phyloP scores from a whole-genome alignment of 2,113 vertebrate species.

The Gasterosteus aculeatus region DNA sequence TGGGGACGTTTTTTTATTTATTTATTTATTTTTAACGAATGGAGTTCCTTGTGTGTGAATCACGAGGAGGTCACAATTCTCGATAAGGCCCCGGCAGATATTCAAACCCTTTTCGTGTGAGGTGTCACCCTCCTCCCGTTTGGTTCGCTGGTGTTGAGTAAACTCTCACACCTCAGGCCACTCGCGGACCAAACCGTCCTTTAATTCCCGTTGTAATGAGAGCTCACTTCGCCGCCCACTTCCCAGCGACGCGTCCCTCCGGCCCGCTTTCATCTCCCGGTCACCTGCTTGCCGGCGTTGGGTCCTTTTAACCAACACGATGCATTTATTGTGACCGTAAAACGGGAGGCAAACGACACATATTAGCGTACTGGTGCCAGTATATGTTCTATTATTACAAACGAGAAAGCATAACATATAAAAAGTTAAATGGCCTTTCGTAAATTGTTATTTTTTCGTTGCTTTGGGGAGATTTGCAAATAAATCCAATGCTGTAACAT shows the following conservation, averaged over 20 bases:
- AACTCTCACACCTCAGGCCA: slow-evolving; percentile 60
- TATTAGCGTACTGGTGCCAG: slow-evolving; percentile 16
- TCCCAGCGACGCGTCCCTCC: slow-evolving; percentile 22
- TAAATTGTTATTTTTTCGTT: neutral
- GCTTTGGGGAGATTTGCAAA: neutral
- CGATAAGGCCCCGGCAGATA: slow-evolving; percentile 14
- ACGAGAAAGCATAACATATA: no score
- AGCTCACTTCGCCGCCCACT: slow-evolving; percentile 51
- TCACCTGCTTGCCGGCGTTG: slow-evolving; percentile 30
- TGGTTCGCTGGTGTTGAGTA: slow-evolving; percentile 60
- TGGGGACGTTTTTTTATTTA: no score
- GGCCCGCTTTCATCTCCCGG: slow-evolving; percentile 69
- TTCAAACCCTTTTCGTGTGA: slow-evolving; percentile 34
- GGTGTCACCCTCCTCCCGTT: slow-evolving; percentile 63
- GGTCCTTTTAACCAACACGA: slow-evolving; percentile 44
- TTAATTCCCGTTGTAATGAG: slow-evolving; percentile 73
- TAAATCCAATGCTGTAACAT: neutral
- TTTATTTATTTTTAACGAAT: no score
- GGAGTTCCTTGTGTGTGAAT: neutral
- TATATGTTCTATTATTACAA: neutral
- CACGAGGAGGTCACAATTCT: neutral
- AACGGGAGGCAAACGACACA: slow-evolving; percentile 9
- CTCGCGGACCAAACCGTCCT: slow-evolving; percentile 52
- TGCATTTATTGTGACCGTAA: slow-evolving; percentile 5
- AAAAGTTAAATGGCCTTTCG: neutral